phyloP scores from a whole-genome alignment of 2,888 invertebrate genomes.

The Silvanus unidentatus region DNA sequence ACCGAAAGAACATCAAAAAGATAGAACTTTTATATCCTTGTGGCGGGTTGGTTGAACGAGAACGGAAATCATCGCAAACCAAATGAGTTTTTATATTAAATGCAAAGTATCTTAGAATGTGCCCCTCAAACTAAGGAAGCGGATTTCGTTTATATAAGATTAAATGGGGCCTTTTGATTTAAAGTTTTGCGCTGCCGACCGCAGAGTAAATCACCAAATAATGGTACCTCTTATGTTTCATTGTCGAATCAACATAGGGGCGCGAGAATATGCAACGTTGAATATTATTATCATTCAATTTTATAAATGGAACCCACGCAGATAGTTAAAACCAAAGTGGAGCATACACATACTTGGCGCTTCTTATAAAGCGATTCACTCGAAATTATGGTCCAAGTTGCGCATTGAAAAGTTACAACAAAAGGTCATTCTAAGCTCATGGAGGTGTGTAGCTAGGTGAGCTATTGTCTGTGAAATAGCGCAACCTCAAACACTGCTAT shows the following conservation, averaged over 20 bases:
- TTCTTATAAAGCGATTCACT: not conserved
- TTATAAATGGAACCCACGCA: constrained; percentile 3
- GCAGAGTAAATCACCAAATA: constrained; percentile 10
- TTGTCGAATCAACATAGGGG: constrained; percentile 7
- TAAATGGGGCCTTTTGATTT: constrained; percentile 11
- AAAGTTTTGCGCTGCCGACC: constrained; percentile 5
- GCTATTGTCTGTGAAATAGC: constrained; percentile 10
- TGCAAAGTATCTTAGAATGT: constrained; percentile 12
- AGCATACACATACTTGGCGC: not conserved
- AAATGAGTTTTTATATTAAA: constrained; percentile 22
- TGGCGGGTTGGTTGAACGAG: constrained; percentile 9
- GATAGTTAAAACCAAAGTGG: constrained; percentile 12
- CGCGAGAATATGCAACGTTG: constrained; percentile 11
- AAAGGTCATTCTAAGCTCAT: constrained; percentile 10
- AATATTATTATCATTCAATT: constrained; percentile 14
- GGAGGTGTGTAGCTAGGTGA: constrained; percentile 9
- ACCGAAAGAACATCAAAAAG: constrained; percentile 24
- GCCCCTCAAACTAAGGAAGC: not conserved
- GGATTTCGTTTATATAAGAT: constrained; percentile 5
- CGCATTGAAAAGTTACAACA: constrained; percentile 12
- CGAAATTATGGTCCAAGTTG: constrained; percentile 10
- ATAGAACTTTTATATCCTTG: constrained; percentile 21
- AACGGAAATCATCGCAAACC: constrained; percentile 17
- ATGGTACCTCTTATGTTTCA: constrained; percentile 13
- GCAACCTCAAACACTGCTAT: constrained; percentile 14